Evolutionary conservation across 92 coral and sea anemone genomes (phyloP).

Genomic region (Epizoanthus fatuus): DNA sequence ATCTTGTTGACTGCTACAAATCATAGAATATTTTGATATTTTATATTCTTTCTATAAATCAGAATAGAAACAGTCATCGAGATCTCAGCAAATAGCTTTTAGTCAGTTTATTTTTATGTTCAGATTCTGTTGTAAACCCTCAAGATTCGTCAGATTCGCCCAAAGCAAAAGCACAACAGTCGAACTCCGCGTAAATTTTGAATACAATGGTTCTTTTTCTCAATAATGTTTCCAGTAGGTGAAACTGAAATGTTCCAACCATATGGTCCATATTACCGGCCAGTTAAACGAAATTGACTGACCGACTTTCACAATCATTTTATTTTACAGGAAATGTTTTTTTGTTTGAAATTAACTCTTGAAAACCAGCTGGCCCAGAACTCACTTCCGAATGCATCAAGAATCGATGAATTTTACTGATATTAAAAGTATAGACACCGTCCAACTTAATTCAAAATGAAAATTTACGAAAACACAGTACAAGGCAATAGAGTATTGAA

Average conservation of each 20-base stretch:
- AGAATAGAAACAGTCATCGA: too few relatives aligned
- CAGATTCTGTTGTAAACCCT: too few relatives aligned
- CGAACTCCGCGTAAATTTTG: too few relatives aligned
- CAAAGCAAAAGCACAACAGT: background rate
- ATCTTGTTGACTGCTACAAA: too few relatives aligned
- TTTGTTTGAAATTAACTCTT: background rate
- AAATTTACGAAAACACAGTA: background rate
- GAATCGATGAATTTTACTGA: background rate
- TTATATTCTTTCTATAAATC: too few relatives aligned
- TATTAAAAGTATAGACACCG: background rate
- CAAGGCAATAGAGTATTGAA: background rate
- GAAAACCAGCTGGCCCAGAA: conserved; percentile 10
- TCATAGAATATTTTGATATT: too few relatives aligned
- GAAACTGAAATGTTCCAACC: background rate
- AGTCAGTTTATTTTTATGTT: too few relatives aligned
- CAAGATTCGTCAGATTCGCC: background rate
- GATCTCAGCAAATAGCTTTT: too few relatives aligned
- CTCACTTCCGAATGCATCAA: background rate
- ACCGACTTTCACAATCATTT: background rate
- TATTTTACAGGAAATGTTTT: background rate
- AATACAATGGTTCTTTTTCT: background rate
- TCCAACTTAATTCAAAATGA: background rate
- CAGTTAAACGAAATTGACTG: background rate
- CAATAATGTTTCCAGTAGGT: background rate
- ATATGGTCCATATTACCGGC: background rate